Conservation (phyloP, 2,888 invertebrate genomes). For the Linyphia triangularis region DNA sequence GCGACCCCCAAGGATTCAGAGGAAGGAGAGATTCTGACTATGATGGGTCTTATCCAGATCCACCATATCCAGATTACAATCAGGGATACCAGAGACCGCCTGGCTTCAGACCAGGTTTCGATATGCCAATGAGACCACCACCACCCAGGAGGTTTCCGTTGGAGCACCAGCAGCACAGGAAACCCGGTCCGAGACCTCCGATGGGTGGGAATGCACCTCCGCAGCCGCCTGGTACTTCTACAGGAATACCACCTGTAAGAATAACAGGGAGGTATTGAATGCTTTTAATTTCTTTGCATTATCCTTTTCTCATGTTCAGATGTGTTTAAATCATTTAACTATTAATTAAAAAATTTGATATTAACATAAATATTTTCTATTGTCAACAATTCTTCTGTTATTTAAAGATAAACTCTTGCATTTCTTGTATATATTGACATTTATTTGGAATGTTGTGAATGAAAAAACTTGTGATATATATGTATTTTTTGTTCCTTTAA, state of each 20-base stretch:
- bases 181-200: conserved; percentile 52
- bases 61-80: conserved; percentile 35
- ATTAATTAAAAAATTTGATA: too few species aligned
- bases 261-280: conserved; percentile 74
- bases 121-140: conserved; percentile 32
- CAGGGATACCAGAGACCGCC: conserved; percentile 37
- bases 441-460: too few species aligned
- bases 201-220: conserved; percentile 26
- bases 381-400: too few species aligned
- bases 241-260: conserved; percentile 73
- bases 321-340: too few species aligned
- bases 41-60: conserved; percentile 45
- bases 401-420: too few species aligned
- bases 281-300: conserved; percentile 12
- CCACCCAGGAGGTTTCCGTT: conserved; percentile 26
- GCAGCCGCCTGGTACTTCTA: conserved; percentile 55
- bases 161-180: conserved; percentile 17
- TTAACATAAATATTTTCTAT: too few species aligned
- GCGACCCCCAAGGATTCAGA: background rate
- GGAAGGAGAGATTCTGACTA: conserved; percentile 35
- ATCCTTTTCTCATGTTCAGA: background rate
- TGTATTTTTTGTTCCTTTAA: too few species aligned
- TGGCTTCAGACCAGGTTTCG: conserved; percentile 34
- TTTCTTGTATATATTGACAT: too few species aligned
- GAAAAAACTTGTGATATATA: too few species aligned